phyloP scores from a whole-genome alignment of 2,888 invertebrate species.

The Oscheius myriophilus region DNA sequence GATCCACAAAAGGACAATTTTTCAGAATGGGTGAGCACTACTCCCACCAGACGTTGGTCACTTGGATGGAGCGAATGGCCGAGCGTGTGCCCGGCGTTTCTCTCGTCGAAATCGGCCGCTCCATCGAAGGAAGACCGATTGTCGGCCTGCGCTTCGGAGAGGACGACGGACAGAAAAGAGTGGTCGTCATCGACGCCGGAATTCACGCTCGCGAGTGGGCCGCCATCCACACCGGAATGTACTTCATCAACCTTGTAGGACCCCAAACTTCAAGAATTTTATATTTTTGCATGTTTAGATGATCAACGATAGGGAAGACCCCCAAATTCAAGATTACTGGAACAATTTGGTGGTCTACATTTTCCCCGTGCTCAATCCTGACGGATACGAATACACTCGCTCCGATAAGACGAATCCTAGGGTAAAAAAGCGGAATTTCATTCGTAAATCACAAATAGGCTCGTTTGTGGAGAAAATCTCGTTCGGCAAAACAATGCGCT shows the following conservation, averaged over 20 bases:
- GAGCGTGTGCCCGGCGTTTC: conserved; percentile 55
- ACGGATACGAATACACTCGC: conserved; percentile 68
- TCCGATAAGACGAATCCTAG: conserved; percentile 63
- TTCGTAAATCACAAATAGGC: conserved; percentile 35
- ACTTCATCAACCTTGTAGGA: conserved; percentile 66
- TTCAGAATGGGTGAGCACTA: conserved; percentile 65
- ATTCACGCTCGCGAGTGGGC: conserved; percentile 68
- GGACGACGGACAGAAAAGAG: conserved; percentile 58
- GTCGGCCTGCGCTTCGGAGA: conserved; percentile 61
- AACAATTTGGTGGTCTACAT: conserved; percentile 62
- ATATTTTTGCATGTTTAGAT: conserved; percentile 54
- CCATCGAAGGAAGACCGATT: conserved; percentile 64
- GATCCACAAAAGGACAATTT: conserved; percentile 24
- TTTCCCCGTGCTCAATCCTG: conserved; percentile 67
- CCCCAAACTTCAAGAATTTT: not conserved
- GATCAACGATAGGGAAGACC: conserved; percentile 56
- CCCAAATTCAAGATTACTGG: conserved; percentile 51
- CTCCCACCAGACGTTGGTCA: conserved; percentile 56
- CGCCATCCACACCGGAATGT: conserved; percentile 64
- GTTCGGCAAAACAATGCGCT: conserved; percentile 57
- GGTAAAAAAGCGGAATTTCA: conserved; percentile 32
- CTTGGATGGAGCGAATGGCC: conserved; percentile 60
- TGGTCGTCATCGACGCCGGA: conserved; percentile 67
- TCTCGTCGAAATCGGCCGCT: conserved; percentile 58
- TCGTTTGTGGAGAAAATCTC: conserved; percentile 67